Evolutionary conservation across 2,113 vertebrate species (phyloP).

Genomic region (Anseranas semipalmata): DNA sequence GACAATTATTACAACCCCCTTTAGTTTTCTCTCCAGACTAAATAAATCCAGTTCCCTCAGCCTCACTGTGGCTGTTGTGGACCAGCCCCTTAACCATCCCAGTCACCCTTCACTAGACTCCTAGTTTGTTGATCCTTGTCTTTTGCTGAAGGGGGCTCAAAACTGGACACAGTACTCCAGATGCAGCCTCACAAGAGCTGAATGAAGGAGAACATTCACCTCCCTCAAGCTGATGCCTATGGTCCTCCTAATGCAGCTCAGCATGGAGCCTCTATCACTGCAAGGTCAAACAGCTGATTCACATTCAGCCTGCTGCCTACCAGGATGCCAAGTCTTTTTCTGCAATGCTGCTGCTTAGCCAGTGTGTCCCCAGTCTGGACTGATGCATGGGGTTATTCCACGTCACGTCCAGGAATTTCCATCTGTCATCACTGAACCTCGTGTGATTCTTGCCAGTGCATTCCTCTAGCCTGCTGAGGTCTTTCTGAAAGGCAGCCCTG

Average conservation of each 20-base stretch:
- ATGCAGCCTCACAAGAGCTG: neutral
- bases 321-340: neutral
- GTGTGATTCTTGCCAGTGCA: neutral
- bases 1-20: neutral
- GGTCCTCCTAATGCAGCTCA: neutral
- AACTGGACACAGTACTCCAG: neutral
- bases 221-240: neutral
- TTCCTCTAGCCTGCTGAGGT: neutral
- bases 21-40: neutral
- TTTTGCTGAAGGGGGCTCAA: neutral
- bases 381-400: neutral
- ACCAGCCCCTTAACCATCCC: neutral
- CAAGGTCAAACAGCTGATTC: neutral
- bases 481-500: neutral
- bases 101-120: neutral
- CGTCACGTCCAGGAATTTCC: neutral
- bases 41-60: neutral
- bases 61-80: neutral
- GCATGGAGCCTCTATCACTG: neutral
- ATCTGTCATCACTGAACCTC: neutral
- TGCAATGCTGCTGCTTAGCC: neutral
- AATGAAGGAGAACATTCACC: neutral
- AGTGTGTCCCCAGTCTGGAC: neutral
- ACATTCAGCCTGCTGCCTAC: neutral
- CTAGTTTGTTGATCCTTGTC: neutral